Evolutionary conservation across 2,797 vertebrate species (phyloP), one percentile per base, ranked within the genome.

Genomic region (Cyclopterus lumpus): DNA sequence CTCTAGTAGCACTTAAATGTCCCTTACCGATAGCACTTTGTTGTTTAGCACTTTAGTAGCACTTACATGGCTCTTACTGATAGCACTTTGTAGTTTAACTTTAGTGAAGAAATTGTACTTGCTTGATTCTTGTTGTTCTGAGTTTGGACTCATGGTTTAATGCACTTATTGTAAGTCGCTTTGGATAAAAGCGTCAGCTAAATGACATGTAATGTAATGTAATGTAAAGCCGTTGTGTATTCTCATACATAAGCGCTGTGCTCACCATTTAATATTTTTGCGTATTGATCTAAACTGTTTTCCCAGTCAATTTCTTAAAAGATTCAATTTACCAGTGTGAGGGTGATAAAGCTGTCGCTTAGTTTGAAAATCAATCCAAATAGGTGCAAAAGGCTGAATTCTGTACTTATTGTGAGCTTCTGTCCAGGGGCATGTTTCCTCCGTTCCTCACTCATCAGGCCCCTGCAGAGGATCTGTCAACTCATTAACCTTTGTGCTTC

Each of bases 401-500:
- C n/a, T 10, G 8, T 10, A 11, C 12, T 48, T 40, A 40, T 68
- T 67, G 44, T 44, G 11, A 58, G 3, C 40, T 42, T 5, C 28
- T 49, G 38, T 24, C 68, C 59, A 48, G 59, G 73, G 67, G 67
- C 61, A 66, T 81, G 40, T 71, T 36, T 46, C 51, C 26, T 61
- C 28, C 24, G 66, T 36, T 62, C 59, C 68, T 66, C 58, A 75
- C 74, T 79, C 79, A 65, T 62, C 61, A 51, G 51, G 38, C 69
- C 85, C 68, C 80, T 71, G 75, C 40, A 51, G 82, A 79, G 79
- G 54, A 79, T 80, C 46, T 82, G 75, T 79, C 79, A 84, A 66
- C 88, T 92, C 86, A 91, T 94, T 94, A 93, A 91, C 90, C 88
- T 91, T 77, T 81, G 79, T 75, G 65, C 70, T 63, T 30, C 67